Conservation (phyloP, 2,113 vertebrate species). For the Plestiodon gilberti region DNA sequence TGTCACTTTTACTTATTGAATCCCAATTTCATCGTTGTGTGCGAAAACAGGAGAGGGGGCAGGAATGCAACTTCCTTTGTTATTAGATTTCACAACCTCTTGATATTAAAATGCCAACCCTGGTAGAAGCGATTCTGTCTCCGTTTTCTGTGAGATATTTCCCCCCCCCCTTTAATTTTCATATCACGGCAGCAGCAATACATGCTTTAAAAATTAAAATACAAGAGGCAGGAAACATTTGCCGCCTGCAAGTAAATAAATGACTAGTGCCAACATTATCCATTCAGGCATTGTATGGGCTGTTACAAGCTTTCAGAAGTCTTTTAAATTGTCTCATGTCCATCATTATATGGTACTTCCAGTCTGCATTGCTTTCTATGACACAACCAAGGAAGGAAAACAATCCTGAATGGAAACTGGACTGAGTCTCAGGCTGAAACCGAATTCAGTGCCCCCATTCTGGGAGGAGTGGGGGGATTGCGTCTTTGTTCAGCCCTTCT, state of each 20-base stretch:
- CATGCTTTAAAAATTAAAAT: slow-evolving; percentile 11
- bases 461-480: too few species aligned
- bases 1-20: slow-evolving; percentile 86
- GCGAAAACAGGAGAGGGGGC: slow-evolving; percentile 1
- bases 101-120: slow-evolving; percentile 81
- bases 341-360: too few species aligned
- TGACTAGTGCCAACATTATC: neutral
- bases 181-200: slow-evolving; percentile 52
- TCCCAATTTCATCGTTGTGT: slow-evolving; percentile 71
- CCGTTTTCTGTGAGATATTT: slow-evolving; percentile 52
- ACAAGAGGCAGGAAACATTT: neutral
- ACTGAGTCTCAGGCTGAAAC: too few species aligned
- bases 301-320: neutral
- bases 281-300: neutral
- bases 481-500: too few species aligned
- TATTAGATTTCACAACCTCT: slow-evolving; percentile 83
- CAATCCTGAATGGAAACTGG: too few species aligned
- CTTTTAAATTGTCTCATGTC: too few species aligned
- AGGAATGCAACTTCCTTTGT: slow-evolving; percentile 69
- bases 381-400: too few species aligned
- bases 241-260: neutral
- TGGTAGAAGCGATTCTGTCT: slow-evolving; percentile 66
- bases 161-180: neutral
- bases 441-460: too few species aligned
- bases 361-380: too few species aligned